Evolutionary conservation across 2,888 invertebrate species (phyloP).

Genomic region (Patella ulyssiponensis): DNA sequence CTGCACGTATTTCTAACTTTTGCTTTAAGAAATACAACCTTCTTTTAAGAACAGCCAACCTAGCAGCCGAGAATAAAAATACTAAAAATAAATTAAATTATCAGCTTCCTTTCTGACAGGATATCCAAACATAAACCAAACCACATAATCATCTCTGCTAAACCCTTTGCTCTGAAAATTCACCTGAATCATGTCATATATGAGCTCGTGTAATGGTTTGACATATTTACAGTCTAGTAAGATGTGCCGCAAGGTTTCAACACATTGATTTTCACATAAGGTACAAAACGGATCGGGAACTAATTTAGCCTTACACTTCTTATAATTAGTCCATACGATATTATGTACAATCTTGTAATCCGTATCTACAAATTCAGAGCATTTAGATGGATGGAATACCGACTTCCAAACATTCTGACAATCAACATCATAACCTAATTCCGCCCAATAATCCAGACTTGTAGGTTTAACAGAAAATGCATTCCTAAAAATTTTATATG

Average conservation of each 20-base stretch:
- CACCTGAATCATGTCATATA: not conserved
- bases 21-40: not conserved
- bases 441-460: not conserved
- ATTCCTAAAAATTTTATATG: no score
- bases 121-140: not conserved
- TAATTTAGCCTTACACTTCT: not conserved
- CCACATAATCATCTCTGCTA: not conserved
- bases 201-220: not conserved
- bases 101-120: not conserved
- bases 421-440: not conserved
- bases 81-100: not conserved
- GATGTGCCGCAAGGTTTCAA: not conserved
- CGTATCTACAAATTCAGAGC: not conserved
- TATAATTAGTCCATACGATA: not conserved
- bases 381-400: not conserved
- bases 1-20: no score
- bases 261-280: not conserved
- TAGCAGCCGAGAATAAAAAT: not conserved
- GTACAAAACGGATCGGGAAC: not conserved
- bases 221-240: not conserved
- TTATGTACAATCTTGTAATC: not conserved
- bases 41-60: not conserved
- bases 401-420: not conserved
- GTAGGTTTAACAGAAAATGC: not conserved
- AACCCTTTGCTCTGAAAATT: not conserved